Base-by-base conservation (phyloP, 2,113 vertebrate genomes). In the Halichoerus grypus region DNA sequence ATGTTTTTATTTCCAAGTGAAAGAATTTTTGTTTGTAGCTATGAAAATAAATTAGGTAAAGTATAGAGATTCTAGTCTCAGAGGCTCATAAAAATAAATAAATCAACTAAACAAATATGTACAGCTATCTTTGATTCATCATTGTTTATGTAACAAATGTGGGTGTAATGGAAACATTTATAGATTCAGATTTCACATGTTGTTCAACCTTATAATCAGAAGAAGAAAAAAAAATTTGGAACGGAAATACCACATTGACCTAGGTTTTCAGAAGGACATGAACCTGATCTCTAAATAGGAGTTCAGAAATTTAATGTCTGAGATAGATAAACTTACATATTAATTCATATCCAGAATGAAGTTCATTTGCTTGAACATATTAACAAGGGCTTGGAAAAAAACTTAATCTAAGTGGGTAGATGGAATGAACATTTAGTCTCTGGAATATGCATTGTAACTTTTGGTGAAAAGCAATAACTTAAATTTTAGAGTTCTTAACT, bases 41-140 rank as follows among this genome's bases (percentile, higher is more conserved):
- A 18, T 79, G 74, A 88, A 97, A 90, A 80, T 67, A 91, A 59
- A 3, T 89, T 79, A 93, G 61, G 36, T 80, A 59, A 97, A 89
- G 89, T 80, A 59, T 42, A 69, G 28, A 36, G 1, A 51, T 13
- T 69, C 21, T 89, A 19, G 1, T 51, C 71, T 63, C 42, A 71
- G 6, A 49, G 36, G 7, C 36, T 93, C 65, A 91, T 81, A 82
- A 65, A 87, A 88, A 89, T 77, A 87, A 88, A 89, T 77, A 87
- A 84, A 94, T 79, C 49, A 89, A 79, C 26, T 28, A 46, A 59
- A 91, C 46, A 89, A 80, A 91, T 93, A 83, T 31, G 53, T 79
- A 55, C 7, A 74, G 33, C 87, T 80, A n/a, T 55, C 28, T 95
- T 82, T 67, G 59, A 49, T 69, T 86, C 61, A 74, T 65, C 61